Percentiles rank a stretch among this genome's conserved stretches.
Conservation (phyloP, 2,113 vertebrate species). For the Dicentrarchus labrax region DNA sequence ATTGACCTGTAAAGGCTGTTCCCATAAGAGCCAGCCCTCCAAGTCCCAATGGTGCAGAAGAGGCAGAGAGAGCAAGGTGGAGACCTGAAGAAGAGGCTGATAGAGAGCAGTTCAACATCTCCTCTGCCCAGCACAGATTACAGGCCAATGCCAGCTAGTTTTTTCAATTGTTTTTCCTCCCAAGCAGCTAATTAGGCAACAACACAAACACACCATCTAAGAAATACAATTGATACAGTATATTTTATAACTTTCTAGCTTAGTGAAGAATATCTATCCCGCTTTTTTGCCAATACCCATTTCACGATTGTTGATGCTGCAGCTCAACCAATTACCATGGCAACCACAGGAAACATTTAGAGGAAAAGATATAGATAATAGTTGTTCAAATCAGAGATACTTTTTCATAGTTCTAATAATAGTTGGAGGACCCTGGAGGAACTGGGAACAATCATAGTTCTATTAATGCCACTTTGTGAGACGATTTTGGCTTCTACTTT, state of each 20-base stretch:
- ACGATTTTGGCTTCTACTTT: too few species aligned
- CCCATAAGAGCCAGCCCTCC: not conserved
- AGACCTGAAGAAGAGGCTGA: not conserved
- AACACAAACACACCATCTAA: not conserved
- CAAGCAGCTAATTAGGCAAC: not conserved
- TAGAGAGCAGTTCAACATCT: not conserved
- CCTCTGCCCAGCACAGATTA: not conserved
- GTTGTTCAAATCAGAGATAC: too few species aligned
- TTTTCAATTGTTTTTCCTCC: not conserved
- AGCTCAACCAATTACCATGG: not conserved
- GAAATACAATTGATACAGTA: not conserved
- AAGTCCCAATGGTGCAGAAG: conserved; percentile 21
- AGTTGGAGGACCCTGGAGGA: too few species aligned
- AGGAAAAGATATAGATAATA: not conserved
- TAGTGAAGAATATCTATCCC: not conserved
- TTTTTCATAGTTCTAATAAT: too few species aligned
- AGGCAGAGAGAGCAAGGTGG: conserved; percentile 1
- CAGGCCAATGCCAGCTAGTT: not conserved
- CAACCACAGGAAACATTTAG: not conserved
- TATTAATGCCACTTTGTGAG: too few species aligned
- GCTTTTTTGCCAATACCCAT: not conserved
- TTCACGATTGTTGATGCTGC: not conserved
- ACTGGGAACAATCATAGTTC: too few species aligned
- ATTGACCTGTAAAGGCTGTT: conserved; percentile 1
- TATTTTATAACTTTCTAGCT: not conserved